These are phyloP conservation scores for Gastrophryne carolinensis DNA, from an alignment of 2,797 vertebrate genomes.

Conservation along the genomic window DNA sequence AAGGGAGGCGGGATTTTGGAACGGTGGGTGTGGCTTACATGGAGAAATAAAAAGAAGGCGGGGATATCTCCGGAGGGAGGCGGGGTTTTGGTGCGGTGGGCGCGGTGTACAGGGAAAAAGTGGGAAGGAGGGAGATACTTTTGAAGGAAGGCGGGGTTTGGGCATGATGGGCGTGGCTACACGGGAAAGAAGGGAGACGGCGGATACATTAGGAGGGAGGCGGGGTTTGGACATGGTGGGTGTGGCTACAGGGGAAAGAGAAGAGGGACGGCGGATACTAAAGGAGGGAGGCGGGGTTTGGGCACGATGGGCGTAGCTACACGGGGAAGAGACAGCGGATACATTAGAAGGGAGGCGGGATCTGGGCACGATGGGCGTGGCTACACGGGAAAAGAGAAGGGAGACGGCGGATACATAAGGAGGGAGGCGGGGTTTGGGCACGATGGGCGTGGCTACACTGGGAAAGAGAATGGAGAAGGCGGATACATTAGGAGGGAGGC, in stretches of 20 bases:
- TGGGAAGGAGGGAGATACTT: neutral
- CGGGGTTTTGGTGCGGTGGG: neutral
- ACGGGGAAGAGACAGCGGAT: neutral
- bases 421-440: neutral
- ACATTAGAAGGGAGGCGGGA: neutral
- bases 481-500: neutral
- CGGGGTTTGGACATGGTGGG: neutral
- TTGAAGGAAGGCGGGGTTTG: neutral
- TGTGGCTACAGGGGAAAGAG: conserved; percentile 17
- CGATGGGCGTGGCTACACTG: neutral
- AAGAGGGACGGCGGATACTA: neutral
- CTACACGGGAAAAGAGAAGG: too few species aligned
- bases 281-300: neutral
- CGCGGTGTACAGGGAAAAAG: neutral
- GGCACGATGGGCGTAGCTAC: neutral
- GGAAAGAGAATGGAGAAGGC: neutral
- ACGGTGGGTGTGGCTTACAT: neutral
- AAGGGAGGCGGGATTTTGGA: neutral
- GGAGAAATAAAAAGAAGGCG: neutral
- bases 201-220: neutral
- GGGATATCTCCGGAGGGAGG: neutral
- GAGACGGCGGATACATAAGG: too few species aligned
- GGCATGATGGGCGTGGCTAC: neutral
- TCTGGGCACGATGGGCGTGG: neutral
- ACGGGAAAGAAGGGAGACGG: neutral